A percentile compares a stretch with the other conserved stretches of the same genome.
phyloP scores from a whole-genome alignment of 2,113 vertebrate species.

The Sinosuthora webbiana region DNA sequence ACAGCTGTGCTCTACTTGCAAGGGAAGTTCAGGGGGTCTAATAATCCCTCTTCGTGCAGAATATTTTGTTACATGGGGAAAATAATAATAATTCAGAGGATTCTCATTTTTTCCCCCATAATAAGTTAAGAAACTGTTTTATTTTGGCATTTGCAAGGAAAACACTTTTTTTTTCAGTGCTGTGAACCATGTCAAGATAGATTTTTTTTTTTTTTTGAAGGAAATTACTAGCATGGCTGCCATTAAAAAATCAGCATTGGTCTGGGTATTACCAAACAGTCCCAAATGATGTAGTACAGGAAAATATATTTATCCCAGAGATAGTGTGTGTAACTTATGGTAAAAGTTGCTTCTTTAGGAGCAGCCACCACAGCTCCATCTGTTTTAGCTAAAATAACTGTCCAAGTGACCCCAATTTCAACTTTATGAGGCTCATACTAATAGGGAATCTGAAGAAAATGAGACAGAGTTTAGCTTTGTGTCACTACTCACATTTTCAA shows the following conservation, averaged over 20 bases:
- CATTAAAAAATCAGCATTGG: background rate
- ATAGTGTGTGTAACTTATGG: conserved; percentile 9
- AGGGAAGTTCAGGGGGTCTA: conserved; percentile 35
- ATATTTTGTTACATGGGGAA: conserved; percentile 43
- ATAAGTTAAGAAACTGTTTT: conserved; percentile 15
- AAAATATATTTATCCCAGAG: conserved; percentile 37
- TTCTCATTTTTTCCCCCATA: background rate
- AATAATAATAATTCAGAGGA: background rate
- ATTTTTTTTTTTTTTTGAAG: background rate
- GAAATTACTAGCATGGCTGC: background rate
- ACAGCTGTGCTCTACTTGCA: conserved; percentile 44
- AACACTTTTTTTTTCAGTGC: background rate
- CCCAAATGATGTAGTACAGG: background rate
- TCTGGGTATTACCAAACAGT: background rate
- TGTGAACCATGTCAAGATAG: background rate
- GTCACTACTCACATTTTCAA: conserved; percentile 68
- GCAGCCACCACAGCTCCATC: conserved; percentile 51
- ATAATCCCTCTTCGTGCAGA: conserved; percentile 7
- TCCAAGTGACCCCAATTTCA: conserved; percentile 68
- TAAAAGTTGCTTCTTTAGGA: conserved; percentile 56
- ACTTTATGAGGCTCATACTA: conserved; percentile 67
- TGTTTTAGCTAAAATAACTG: conserved; percentile 68
- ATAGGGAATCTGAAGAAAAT: conserved; percentile 63
- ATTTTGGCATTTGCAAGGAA: background rate
- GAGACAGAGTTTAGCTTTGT: conserved; percentile 62